Percentiles rank a stretch among this genome's conserved stretches.
phyloP scores from a whole-genome alignment of 1,140 invertebrate genomes.

The Dinothrombium tinctorium region DNA sequence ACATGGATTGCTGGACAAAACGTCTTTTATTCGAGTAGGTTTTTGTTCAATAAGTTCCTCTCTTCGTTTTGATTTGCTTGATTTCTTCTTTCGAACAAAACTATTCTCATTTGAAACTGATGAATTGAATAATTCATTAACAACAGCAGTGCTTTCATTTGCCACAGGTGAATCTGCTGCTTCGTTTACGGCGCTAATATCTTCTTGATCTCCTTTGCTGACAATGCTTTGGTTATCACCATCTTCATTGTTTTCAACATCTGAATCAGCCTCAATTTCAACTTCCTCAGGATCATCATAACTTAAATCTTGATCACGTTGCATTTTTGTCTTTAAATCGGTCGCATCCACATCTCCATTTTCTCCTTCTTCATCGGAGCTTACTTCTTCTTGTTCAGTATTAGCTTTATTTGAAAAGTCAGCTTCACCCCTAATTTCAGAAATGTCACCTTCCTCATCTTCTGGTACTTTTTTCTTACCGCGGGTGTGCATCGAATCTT shows the following conservation, averaged over 20 bases:
- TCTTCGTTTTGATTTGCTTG: conserved; percentile 13
- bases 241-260: conserved; percentile 21
- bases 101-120: background rate
- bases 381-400: conserved; percentile 28
- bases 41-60: background rate
- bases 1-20: too few relatives aligned
- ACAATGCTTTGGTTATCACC: conserved; percentile 10
- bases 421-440: conserved; percentile 16
- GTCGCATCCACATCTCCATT: conserved; percentile 31
- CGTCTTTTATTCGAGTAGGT: too few relatives aligned
- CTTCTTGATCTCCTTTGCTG: conserved; percentile 14
- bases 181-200: conserved; percentile 10
- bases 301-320: conserved; percentile 38
- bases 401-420: too few relatives aligned
- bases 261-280: conserved; percentile 23
- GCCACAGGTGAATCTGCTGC: background rate
- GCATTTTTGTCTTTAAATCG: conserved; percentile 27
- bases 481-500: background rate
- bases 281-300: conserved; percentile 55
- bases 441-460: conserved; percentile 19
- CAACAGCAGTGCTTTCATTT: background rate
- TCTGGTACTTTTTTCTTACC: background rate
- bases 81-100: conserved; percentile 18
- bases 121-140: background rate
- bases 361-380: conserved; percentile 34